These are phyloP conservation scores for Salvator merianae DNA, from an alignment of 2,113 vertebrate genomes.

Conservation along the genomic window DNA sequence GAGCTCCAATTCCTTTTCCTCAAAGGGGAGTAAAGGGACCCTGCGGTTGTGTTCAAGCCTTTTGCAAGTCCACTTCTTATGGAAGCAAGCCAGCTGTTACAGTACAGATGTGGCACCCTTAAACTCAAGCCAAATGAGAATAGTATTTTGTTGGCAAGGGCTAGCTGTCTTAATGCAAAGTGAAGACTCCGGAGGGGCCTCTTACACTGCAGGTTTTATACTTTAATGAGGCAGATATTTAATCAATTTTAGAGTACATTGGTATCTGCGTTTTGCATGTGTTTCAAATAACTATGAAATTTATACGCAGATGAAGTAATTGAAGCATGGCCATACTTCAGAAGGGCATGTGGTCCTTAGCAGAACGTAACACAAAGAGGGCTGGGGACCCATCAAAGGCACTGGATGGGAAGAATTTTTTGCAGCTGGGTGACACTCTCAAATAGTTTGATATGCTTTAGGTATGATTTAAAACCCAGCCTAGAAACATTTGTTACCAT, in stretches of 20 bases:
- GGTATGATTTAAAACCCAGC: slow-evolving; percentile 67
- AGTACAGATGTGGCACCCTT: slow-evolving; percentile 56
- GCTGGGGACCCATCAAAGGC: slow-evolving; percentile 72
- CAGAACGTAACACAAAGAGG: slow-evolving; percentile 69
- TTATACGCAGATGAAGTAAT: slow-evolving; percentile 76
- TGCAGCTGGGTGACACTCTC: slow-evolving; percentile 72
- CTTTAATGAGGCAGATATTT: slow-evolving; percentile 76
- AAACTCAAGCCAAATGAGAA: slow-evolving; percentile 48
- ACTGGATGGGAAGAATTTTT: slow-evolving; percentile 69
- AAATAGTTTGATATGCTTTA: slow-evolving; percentile 57
- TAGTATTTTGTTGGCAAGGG: slow-evolving; percentile 61
- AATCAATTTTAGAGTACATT: slow-evolving; percentile 71
- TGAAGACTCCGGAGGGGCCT: slow-evolving; percentile 62
- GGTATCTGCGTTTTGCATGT: slow-evolving; percentile 72
- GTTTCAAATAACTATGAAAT: slow-evolving; percentile 78
- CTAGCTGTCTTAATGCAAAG: slow-evolving; percentile 64
- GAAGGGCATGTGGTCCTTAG: slow-evolving; percentile 59
- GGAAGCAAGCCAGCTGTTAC: slow-evolving; percentile 37
- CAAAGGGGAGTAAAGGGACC: background rate
- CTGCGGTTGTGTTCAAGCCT: background rate
- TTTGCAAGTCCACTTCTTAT: slow-evolving; percentile 1
- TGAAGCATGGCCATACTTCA: slow-evolving; percentile 69
- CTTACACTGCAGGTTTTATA: slow-evolving; percentile 56
- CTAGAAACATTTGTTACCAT: slow-evolving; percentile 41
- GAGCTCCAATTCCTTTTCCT: background rate